Conservation (phyloP, 2,113 vertebrate species). For the Agapornis roseicollis region DNA sequence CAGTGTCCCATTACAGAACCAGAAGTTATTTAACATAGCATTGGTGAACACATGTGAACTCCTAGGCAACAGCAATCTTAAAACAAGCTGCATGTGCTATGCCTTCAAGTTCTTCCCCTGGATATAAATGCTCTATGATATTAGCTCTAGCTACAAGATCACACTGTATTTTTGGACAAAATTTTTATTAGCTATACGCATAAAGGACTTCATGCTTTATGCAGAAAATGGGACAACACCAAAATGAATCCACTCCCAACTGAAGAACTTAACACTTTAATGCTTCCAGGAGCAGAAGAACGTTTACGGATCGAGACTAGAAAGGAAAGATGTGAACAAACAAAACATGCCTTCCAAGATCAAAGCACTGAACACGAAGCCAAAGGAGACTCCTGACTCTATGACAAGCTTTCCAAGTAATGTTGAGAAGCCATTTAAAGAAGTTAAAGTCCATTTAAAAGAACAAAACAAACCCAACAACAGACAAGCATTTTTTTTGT, state of each 20-base stretch:
- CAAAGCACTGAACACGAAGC: not conserved
- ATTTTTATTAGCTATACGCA: not conserved
- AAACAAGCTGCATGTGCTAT: not conserved
- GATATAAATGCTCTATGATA: not conserved
- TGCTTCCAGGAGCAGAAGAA: not conserved
- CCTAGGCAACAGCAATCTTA: not conserved
- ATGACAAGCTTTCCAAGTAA: not conserved
- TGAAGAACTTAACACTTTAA: not conserved
- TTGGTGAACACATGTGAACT: not conserved
- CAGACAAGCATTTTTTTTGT: not conserved
- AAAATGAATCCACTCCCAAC: not conserved
- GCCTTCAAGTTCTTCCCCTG: not conserved
- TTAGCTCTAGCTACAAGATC: not conserved
- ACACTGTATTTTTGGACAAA: not conserved
- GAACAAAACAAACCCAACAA: too few relatives aligned
- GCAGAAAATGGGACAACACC: not conserved
- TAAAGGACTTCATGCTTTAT: not conserved
- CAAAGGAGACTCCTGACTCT: not conserved
- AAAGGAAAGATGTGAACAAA: not conserved
- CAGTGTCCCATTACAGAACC: not conserved
- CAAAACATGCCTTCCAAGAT: not conserved
- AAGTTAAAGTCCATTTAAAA: not conserved
- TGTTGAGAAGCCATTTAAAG: not conserved
- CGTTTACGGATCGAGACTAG: not conserved
- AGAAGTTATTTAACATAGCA: not conserved